Conservation (phyloP, 2,113 vertebrate genomes). For the Myotis brandtii region DNA sequence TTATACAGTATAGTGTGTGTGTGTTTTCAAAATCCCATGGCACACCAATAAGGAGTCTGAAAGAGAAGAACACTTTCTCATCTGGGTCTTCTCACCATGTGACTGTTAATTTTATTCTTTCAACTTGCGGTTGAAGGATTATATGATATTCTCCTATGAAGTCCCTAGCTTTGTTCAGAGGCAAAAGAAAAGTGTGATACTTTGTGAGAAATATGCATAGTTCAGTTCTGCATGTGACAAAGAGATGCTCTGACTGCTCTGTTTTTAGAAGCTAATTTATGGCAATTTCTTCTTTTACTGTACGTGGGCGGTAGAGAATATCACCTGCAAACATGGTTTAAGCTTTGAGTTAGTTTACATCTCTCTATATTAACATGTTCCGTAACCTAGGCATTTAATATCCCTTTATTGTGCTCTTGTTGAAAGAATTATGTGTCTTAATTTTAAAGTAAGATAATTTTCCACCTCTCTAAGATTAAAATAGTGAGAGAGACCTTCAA, state of each 20-base stretch:
- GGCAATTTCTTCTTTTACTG: neutral
- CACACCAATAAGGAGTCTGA: neutral
- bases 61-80: neutral
- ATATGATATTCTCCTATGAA: neutral
- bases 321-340: neutral
- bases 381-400: neutral
- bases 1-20: neutral
- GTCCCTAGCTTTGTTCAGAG: constrained; percentile 14
- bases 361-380: neutral
- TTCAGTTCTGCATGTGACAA: neutral
- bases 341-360: neutral
- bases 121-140: neutral
- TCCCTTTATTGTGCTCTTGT: constrained; percentile 31
- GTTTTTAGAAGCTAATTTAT: constrained; percentile 48
- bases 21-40: neutral
- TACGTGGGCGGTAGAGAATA: neutral
- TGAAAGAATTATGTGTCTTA: constrained; percentile 38
- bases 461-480: constrained; percentile 15
- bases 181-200: neutral
- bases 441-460: constrained; percentile 44
- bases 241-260: neutral
- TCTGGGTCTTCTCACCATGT: neutral
- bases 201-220: neutral
- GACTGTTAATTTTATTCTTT: constrained; percentile 1
- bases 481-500: constrained; percentile 10